Percentiles rank a stretch among this genome's conserved stretches.
phyloP scores from a whole-genome alignment of 2,113 vertebrate genomes.

The Oenanthe melanoleuca region DNA sequence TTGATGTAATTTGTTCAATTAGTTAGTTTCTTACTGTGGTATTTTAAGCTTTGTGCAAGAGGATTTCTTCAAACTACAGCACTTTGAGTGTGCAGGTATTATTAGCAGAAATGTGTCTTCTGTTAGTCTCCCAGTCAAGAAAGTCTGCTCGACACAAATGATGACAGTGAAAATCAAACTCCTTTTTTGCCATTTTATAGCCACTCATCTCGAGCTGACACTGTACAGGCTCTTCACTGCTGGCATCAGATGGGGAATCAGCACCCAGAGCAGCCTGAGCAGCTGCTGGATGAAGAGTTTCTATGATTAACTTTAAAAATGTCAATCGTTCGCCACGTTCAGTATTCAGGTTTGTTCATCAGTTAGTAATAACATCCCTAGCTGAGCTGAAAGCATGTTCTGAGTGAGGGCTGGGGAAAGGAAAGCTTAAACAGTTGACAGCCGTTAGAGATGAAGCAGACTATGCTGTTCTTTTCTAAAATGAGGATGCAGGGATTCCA shows the following conservation, averaged over 20 bases:
- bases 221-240: neutral
- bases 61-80: neutral
- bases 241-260: constrained; percentile 3
- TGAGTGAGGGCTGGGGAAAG: neutral
- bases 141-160: neutral
- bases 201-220: constrained; percentile 23
- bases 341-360: constrained; percentile 56
- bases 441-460: constrained; percentile 24
- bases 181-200: constrained; percentile 26
- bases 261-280: constrained; percentile 37
- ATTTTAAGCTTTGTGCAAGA: neutral
- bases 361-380: constrained; percentile 38
- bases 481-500: neutral
- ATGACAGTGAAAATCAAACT: neutral
- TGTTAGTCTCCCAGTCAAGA: neutral
- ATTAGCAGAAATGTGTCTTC: neutral
- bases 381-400: constrained; percentile 30
- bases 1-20: neutral
- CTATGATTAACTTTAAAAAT: constrained; percentile 51
- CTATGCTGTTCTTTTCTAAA: constrained; percentile 25
- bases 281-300: constrained; percentile 56
- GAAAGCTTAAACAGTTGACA: constrained; percentile 18
- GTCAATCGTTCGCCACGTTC: neutral
- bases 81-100: neutral
- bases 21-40: neutral